Percentiles rank a stretch among this genome's conserved stretches.
These are phyloP conservation scores for Ornithoptera alexandrae DNA, from an alignment of 2,888 invertebrate genomes.

Conservation along the genomic window DNA sequence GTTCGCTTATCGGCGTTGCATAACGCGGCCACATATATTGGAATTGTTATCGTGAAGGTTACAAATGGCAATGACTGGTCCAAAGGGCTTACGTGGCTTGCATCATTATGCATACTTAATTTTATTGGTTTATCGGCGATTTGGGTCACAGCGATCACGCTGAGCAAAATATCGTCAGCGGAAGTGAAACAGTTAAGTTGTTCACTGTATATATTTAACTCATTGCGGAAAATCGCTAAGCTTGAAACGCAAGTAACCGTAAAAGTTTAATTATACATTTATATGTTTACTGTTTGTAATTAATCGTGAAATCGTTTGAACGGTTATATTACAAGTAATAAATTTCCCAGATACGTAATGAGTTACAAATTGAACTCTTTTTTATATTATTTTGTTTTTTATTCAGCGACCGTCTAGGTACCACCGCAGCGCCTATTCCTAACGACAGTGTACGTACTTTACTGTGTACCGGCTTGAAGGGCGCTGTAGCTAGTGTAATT, in stretches of 20 bases:
- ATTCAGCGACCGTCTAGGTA: too few relatives aligned
- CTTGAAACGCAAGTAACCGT: background rate
- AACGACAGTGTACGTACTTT: too few relatives aligned
- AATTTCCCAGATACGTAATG: constrained; percentile 1
- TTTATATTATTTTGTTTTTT: background rate
- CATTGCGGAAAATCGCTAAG: constrained; percentile 1
- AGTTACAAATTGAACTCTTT: constrained; percentile 7
- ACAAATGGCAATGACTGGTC: background rate
- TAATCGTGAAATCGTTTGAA: constrained; percentile 9
- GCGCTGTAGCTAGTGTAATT: too few relatives aligned
- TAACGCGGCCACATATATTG: constrained; percentile 13
- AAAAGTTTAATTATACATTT: constrained; percentile 18
- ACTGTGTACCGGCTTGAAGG: too few relatives aligned
- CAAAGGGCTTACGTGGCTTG: background rate
- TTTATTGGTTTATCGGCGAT: constrained; percentile 1
- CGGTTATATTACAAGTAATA: constrained; percentile 19
- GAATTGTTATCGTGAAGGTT: background rate
- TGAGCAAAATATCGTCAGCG: background rate
- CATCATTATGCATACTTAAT: background rate
- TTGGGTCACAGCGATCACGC: background rate
- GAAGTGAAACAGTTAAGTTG: constrained; percentile 1
- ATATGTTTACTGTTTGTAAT: constrained; percentile 4
- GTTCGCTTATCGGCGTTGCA: constrained; percentile 21
- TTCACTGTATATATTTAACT: background rate
- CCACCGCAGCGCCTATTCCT: too few relatives aligned